phyloP scores from a whole-genome alignment of 1,140 invertebrate genomes.

The Halyomorpha halys region DNA sequence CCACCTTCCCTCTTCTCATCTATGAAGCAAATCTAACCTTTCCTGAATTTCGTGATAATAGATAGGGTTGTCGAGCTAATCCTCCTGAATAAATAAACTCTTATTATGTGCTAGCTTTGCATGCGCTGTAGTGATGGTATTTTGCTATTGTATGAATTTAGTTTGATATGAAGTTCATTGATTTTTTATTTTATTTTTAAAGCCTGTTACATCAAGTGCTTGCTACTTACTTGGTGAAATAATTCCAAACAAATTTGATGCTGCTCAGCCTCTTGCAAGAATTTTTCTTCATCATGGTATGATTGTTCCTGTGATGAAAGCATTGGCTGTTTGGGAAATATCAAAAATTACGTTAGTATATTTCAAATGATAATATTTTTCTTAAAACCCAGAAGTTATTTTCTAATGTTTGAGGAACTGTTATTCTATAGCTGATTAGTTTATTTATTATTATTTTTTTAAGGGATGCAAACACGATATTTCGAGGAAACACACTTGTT shows the following conservation, averaged over 20 bases:
- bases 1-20: no score
- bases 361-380: no score
- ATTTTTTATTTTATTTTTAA: conserved; percentile 34
- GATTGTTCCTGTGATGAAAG: conserved; percentile 69
- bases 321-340: conserved; percentile 74
- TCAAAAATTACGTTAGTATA: conserved; percentile 70
- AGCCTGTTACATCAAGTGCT: conserved; percentile 74
- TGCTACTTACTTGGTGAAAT: conserved; percentile 74
- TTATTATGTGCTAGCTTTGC: no score
- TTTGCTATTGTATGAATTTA: no score
- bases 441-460: conserved; percentile 30
- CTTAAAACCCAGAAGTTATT: not conserved
- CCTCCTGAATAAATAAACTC: no score
- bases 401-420: not conserved
- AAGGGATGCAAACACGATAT: conserved; percentile 86
- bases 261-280: conserved; percentile 73
- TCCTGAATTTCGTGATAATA: no score
- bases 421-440: conserved; percentile 6
- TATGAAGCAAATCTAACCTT: no score
- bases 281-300: conserved; percentile 74
- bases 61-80: no score
- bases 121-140: no score
- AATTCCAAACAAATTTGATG: conserved; percentile 71
- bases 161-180: no score
- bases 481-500: conserved; percentile 83